These are phyloP conservation scores for Porphyrio hochstetteri DNA, from an alignment of 2,113 vertebrate species.

Conservation along the genomic window DNA sequence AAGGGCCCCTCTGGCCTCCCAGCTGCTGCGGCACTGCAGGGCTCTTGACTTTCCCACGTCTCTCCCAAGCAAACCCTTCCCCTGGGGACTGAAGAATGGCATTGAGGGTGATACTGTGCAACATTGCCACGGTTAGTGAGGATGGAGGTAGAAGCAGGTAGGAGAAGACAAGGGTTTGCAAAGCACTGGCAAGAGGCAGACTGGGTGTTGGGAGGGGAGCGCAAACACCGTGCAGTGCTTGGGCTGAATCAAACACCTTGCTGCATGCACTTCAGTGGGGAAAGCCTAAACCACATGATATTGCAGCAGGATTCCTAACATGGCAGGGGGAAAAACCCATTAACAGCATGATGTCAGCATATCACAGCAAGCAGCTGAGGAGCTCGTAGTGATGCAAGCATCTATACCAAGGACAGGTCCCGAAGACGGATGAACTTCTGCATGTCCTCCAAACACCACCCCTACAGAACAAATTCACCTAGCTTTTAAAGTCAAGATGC, in stretches of 20 bases:
- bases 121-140: fast-evolving
- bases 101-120: neutral
- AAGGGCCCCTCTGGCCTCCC: constrained; percentile 20
- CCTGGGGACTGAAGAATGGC: neutral
- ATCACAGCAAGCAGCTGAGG: neutral
- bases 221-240: neutral
- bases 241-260: neutral
- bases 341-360: neutral
- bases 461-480: neutral
- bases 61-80: neutral
- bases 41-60: neutral
- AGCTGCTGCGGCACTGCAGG: neutral
- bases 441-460: neutral
- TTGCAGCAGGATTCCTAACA: neutral
- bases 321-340: neutral
- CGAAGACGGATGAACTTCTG: neutral
- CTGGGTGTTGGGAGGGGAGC: neutral
- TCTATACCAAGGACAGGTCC: neutral
- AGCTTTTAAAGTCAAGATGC: neutral
- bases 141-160: neutral
- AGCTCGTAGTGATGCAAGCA: neutral
- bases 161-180: neutral
- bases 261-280: fast-evolving
- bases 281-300: neutral
- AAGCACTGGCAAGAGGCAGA: neutral